Conservation (phyloP, 53 echinoderm and acorn worm species). For the Zoroaster sp. region DNA sequence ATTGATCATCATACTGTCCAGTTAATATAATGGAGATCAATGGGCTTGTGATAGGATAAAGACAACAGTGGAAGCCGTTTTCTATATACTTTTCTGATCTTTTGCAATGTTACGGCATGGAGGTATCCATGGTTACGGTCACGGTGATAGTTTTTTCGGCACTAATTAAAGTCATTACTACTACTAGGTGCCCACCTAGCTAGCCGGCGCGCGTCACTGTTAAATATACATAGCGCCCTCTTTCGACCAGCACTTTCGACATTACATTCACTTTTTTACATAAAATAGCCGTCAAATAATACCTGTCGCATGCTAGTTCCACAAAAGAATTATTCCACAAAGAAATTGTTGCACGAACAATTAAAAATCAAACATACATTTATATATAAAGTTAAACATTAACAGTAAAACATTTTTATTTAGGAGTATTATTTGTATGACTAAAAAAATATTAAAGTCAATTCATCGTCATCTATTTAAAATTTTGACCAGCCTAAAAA, state of each 20-base stretch:
- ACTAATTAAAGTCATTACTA: no score
- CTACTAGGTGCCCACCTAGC: no score
- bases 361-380: not conserved
- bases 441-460: not conserved
- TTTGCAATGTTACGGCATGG: no score
- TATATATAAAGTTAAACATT: not conserved
- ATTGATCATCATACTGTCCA: no score
- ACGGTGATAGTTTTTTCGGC: no score
- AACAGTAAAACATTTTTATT: not conserved
- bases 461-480: not conserved
- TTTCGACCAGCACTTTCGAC: not conserved
- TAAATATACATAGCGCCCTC: slow-evolving; percentile 1
- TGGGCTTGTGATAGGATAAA: no score
- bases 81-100: no score
- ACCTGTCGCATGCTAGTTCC: not conserved
- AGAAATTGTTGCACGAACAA: not conserved
- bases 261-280: not conserved
- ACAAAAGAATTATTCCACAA: not conserved
- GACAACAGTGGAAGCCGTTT: no score
- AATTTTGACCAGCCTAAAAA: not conserved
- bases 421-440: not conserved
- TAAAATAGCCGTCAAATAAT: not conserved
- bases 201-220: no score
- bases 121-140: no score
- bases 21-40: no score